A percentile compares a stretch with the other conserved stretches of the same genome.
Conservation (phyloP, 2,797 vertebrate genomes). For the Typhlichthys subterraneus region DNA sequence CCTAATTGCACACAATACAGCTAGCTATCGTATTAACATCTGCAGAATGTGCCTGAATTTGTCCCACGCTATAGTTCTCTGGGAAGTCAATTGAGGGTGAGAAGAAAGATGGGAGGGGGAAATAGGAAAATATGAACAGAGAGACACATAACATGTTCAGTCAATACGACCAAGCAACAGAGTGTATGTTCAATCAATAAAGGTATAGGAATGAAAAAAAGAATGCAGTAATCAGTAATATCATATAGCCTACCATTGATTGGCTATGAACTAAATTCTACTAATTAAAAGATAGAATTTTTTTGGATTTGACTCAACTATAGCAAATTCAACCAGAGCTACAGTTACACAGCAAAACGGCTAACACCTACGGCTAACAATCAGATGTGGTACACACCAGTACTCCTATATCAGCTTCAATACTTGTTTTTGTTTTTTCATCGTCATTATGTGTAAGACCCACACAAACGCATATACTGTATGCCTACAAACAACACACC, state of each 20-base stretch:
- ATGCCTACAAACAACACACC: constrained; percentile 11
- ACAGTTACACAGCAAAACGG: constrained; percentile 2
- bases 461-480: constrained; percentile 10
- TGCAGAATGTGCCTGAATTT: constrained; percentile 32
- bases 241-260: constrained; percentile 39
- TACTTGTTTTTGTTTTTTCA: constrained; percentile 9
- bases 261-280: constrained; percentile 52
- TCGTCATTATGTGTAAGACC: constrained; percentile 9
- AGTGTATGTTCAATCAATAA: constrained; percentile 56
- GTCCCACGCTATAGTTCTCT: constrained; percentile 56
- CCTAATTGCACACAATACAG: constrained; percentile 19
- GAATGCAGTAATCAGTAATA: constrained; percentile 57
- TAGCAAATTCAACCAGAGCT: constrained; percentile 38
- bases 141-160: constrained; percentile 61
- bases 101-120: constrained; percentile 18
- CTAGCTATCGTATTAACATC: constrained; percentile 30
- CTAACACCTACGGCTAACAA: constrained; percentile 21
- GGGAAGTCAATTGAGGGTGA: constrained; percentile 26
- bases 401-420: not conserved
- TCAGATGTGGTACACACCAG: constrained; percentile 34
- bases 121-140: constrained; percentile 30
- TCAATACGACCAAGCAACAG: constrained; percentile 68
- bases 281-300: constrained; percentile 21
- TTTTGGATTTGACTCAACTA: constrained; percentile 29
- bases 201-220: constrained; percentile 61